Base-by-base conservation (phyloP, 1,140 invertebrate genomes). In the Periplaneta americana region DNA sequence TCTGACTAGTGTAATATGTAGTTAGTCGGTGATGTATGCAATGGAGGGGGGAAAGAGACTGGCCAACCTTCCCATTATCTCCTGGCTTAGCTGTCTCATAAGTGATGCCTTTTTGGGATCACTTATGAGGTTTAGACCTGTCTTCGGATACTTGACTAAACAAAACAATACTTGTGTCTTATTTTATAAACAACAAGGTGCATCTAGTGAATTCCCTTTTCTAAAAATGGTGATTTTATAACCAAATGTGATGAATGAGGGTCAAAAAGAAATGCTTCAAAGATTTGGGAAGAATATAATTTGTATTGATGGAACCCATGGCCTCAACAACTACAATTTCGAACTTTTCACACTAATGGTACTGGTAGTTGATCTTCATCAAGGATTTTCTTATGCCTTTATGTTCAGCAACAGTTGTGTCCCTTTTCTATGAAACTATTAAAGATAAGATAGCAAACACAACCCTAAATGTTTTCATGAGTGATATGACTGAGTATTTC, bases 331-430 rank as follows among this genome's bases (percentile, higher is more conserved):
- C 28, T 85, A 84, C 82, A 82, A 84, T 76, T 84, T 85, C 82
- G 83, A 85, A 80, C 74, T 84, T 57, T 82, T 78, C 13, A 85
- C 84, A 48, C n/a, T 85, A 32, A 32, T 85, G 37, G 79, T 84
- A 9, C n/a, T n/a, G n/a, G n/a, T 84, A 17, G 84, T 84, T 83
- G 84, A 85, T 34, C 81, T 83, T 39, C 32, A 75, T 11, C 35
- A 85, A 79, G 84, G 82, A 6, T 82, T 84, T 79, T 84, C 84
- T 15, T 74, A 57, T 6, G 83, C 84, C 4, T 84, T 79, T 84
- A 75, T 79, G 75, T 74, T 84, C 84, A 76, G 74, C 83, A 85
- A 85, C 75, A 80, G 85, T 85, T 77, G 78, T 80, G 28, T 35
- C n/a, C 37, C 77, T 84, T 75, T 13, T 75, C 13, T 31, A 17